phyloP scores from a whole-genome alignment of 2,113 vertebrate genomes.

The Bungarus multicinctus region DNA sequence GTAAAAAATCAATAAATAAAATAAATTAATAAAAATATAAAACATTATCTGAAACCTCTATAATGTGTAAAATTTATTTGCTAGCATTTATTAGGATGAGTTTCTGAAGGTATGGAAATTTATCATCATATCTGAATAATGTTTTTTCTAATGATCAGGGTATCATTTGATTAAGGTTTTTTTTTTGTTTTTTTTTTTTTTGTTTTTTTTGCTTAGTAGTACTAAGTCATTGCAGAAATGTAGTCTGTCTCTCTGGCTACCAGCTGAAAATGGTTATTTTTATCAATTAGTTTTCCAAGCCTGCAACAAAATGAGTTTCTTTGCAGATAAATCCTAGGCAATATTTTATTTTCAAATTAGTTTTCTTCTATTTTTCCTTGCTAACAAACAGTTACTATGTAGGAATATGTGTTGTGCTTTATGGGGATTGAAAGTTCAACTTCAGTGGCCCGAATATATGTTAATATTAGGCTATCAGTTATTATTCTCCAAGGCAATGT shows the following conservation, averaged over 20 bases:
- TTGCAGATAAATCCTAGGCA: slow-evolving; percentile 13
- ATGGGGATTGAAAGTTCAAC: neutral
- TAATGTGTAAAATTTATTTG: neutral
- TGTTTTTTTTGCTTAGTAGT: neutral
- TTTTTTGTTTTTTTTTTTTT: too few species aligned
- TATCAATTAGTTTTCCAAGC: slow-evolving; percentile 13
- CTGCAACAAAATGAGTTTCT: slow-evolving; percentile 16
- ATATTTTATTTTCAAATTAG: slow-evolving; percentile 25
- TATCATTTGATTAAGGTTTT: slow-evolving; percentile 7
- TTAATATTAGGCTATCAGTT: neutral
- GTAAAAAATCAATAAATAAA: neutral
- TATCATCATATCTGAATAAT: slow-evolving; percentile 6
- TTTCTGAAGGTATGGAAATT: neutral
- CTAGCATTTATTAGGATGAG: neutral
- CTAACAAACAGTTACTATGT: slow-evolving; percentile 7
- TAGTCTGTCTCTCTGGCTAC: neutral
- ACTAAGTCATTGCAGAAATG: slow-evolving; percentile 23
- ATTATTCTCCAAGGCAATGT: neutral
- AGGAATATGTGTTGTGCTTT: neutral
- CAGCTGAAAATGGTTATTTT: slow-evolving; percentile 19
- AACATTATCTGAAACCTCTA: neutral
- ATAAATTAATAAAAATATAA: neutral
- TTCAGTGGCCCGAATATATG: neutral
- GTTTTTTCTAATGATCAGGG: slow-evolving; percentile 16
- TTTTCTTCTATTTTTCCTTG: neutral